These are phyloP conservation scores for Troilus luridus DNA, from an alignment of 2,888 invertebrate species.

Conservation along the genomic window DNA sequence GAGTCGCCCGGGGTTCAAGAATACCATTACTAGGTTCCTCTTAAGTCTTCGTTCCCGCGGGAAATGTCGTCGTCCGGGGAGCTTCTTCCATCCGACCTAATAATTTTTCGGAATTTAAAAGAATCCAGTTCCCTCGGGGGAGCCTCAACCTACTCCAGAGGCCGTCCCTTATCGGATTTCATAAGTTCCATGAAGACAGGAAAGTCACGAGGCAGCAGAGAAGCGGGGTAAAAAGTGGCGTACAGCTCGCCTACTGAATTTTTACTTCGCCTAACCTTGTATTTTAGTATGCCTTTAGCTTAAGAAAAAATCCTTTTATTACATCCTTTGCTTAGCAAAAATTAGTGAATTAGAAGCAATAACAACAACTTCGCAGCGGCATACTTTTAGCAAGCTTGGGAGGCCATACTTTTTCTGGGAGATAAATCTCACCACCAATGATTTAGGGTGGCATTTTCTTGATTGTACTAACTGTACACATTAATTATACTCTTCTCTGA, in stretches of 20 bases:
- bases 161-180: background rate
- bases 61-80: constrained; percentile 30
- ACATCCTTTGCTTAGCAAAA: too few species aligned
- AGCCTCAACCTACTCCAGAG: background rate
- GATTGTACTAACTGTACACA: too few species aligned
- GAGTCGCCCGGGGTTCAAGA: background rate
- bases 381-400: too few species aligned
- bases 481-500: too few species aligned
- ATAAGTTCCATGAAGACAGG: constrained; percentile 22
- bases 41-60: constrained; percentile 26
- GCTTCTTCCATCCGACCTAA: background rate
- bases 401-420: too few species aligned
- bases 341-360: too few species aligned
- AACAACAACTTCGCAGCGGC: too few species aligned
- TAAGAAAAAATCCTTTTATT: background rate
- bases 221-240: background rate
- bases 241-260: background rate
- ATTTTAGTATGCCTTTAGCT: background rate
- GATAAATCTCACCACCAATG: too few species aligned
- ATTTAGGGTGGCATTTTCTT: too few species aligned
- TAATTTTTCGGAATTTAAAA: constrained; percentile 45
- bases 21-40: constrained; percentile 23
- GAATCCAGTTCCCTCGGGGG: constrained; percentile 6
- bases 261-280: background rate
- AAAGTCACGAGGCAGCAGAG: background rate